Percentiles rank a stretch among this genome's conserved stretches.
These are phyloP conservation scores for Apodemus sylvaticus DNA, from an alignment of 2,113 vertebrate species.

Conservation along the genomic window DNA sequence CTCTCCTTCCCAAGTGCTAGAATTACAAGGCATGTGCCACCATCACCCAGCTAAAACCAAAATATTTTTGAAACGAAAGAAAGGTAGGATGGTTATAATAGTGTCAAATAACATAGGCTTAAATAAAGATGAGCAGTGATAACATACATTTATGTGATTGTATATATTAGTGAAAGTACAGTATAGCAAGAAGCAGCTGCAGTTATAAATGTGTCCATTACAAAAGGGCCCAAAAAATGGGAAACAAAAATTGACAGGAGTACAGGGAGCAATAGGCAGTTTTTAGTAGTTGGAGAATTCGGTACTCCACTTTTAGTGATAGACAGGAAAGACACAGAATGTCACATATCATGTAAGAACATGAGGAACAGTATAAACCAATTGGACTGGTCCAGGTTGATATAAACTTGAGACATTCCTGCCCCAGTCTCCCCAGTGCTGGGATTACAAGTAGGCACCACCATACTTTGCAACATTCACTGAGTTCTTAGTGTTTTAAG, in stretches of 20 bases:
- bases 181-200: neutral
- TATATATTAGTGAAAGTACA: constrained; percentile 30
- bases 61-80: neutral
- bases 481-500: constrained; percentile 35
- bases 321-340: neutral
- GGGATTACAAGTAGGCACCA: neutral
- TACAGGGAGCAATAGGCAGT: neutral
- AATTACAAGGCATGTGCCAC: neutral
- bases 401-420: neutral
- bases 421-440: neutral
- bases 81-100: neutral
- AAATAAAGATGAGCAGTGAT: neutral
- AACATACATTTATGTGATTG: neutral
- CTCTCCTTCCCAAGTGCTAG: neutral
- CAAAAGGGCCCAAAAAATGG: neutral
- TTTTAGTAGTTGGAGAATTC: constrained; percentile 31
- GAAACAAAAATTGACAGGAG: neutral
- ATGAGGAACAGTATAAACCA: neutral
- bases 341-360: neutral
- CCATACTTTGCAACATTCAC: neutral
- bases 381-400: neutral
- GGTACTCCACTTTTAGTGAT: neutral
- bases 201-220: neutral
- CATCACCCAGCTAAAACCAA: neutral
- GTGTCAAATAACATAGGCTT: constrained; percentile 40